A percentile compares a stretch with the other conserved stretches of the same genome.
Conservation (phyloP, 2,797 vertebrate species). For the Glossophaga mutica region DNA sequence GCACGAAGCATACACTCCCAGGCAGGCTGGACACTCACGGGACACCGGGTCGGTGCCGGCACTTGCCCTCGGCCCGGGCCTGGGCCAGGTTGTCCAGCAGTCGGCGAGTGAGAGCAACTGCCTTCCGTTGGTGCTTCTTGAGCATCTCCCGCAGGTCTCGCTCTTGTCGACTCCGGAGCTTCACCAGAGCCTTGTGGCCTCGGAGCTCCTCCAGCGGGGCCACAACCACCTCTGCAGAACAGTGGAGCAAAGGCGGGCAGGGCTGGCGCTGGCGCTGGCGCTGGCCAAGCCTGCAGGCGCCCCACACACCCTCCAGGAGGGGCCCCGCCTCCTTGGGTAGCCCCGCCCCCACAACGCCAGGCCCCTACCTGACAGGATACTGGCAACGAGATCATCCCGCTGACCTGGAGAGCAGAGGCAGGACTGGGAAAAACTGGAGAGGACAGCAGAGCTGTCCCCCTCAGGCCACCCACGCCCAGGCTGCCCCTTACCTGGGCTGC, state of each 20-base stretch:
- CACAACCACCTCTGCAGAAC: slow-evolving; percentile 80
- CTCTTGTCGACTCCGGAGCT: slow-evolving; percentile 87
- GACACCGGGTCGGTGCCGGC: slow-evolving; percentile 79
- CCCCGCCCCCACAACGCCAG: accelerated
- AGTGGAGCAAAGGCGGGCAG: neutral
- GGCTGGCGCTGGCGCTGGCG: accelerated
- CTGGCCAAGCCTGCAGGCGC: accelerated
- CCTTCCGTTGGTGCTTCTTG: slow-evolving; percentile 91
- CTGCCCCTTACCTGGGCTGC: slow-evolving; percentile 68
- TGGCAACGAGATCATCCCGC: slow-evolving; percentile 87
- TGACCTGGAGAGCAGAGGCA: slow-evolving; percentile 69
- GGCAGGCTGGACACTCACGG: slow-evolving; percentile 7
- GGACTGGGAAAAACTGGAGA: neutral
- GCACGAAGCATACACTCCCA: accelerated
- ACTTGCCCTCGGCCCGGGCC: slow-evolving; percentile 83
- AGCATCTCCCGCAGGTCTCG: slow-evolving; percentile 89
- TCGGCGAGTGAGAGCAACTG: slow-evolving; percentile 83
- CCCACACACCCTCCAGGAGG: neutral
- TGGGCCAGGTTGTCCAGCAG: slow-evolving; percentile 82
- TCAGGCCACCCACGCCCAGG: neutral
- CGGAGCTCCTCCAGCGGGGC: slow-evolving; percentile 84
- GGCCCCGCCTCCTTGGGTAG: neutral
- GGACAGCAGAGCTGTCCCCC: accelerated
- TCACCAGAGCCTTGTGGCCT: slow-evolving; percentile 86
- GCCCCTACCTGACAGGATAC: slow-evolving; percentile 85